Evolutionary conservation across 2,888 invertebrate species (phyloP), one percentile per base, ranked within the genome.

Genomic region (Caenorhabditis uteleia): DNA sequence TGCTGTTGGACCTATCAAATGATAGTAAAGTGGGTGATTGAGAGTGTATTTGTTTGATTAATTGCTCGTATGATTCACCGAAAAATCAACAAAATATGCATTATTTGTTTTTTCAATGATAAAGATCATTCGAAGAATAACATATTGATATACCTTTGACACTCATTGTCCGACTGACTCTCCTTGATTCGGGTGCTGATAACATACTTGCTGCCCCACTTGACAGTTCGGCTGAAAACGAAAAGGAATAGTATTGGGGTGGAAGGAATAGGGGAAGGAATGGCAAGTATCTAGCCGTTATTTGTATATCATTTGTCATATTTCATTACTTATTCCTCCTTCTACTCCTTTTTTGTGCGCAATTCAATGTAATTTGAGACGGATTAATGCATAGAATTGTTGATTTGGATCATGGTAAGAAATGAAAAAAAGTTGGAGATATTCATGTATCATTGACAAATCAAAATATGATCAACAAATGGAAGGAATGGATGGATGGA

Each of bases 151-250:
- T 26, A 61, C 61, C 61, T 50, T 55, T 55, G 18, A 61, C 61
- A 55, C 61, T 61, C 61, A 61, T 61, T n/a, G 53, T 55, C 42
- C 61, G 55, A 26, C 61, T 61, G 44, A 61, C 61, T 33, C 61
- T 20, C 33, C 61, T 48, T 18, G 61, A 61, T 44, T 61, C 61
- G 26, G 61, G 50, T 26, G 53, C 61, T 33, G 61, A 61, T 36
- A 55, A 50, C 61, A 61, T 61, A 44, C 61, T 60, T 14, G 43
- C 46, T 34, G 60, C 54, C 21, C 61, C 61, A 46, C 55, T 55
- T 34, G 61, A 61, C n/a, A 61, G 39, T 27, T 61, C 61, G 20
- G 61, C 61, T 61, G 55, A 29, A 59, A 59, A 44, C 16, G 18
- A 43, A 47, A 47, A 31, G 6, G n/a, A 10, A 4, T 3, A 38